Percentiles rank a stretch among this genome's conserved stretches.
phyloP scores from a whole-genome alignment of 2,888 invertebrate genomes.

The Hofmannophila pseudospretella region DNA sequence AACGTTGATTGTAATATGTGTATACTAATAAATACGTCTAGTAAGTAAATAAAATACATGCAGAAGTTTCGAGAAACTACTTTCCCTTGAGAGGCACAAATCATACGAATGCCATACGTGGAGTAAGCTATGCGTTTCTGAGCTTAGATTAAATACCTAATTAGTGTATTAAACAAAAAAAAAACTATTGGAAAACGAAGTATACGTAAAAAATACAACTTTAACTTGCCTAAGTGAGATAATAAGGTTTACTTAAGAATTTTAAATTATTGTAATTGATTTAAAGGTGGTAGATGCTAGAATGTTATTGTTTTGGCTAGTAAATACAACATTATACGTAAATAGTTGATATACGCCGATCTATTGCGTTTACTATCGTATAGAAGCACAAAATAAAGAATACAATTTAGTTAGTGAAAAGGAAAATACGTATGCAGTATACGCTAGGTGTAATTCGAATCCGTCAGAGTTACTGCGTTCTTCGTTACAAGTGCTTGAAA shows the following conservation, averaged over 20 bases:
- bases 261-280: conserved; percentile 75
- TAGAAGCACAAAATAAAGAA: conserved; percentile 51
- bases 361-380: conserved; percentile 38
- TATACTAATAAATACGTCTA: conserved; percentile 70
- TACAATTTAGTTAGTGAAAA: conserved; percentile 65
- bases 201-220: conserved; percentile 76
- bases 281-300: conserved; percentile 71
- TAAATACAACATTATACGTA: conserved; percentile 62
- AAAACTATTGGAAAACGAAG: conserved; percentile 72
- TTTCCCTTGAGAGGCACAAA: conserved; percentile 28
- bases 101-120: conserved; percentile 5
- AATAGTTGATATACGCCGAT: conserved; percentile 56
- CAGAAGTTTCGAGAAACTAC: conserved; percentile 30
- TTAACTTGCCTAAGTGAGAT: conserved; percentile 78
- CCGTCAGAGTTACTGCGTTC: conserved; percentile 32
- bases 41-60: conserved; percentile 43
- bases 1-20: conserved; percentile 77
- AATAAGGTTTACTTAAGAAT: conserved; percentile 70
- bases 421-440: conserved; percentile 71
- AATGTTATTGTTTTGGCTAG: conserved; percentile 68
- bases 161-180: conserved; percentile 23
- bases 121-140: conserved; percentile 41
- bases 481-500: background rate
- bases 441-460: conserved; percentile 67
- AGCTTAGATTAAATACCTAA: conserved; percentile 52